A percentile compares a stretch with the other conserved stretches of the same genome.
These are phyloP conservation scores for Megathymus violae DNA, from an alignment of 1,140 invertebrate species.

Conservation along the genomic window DNA sequence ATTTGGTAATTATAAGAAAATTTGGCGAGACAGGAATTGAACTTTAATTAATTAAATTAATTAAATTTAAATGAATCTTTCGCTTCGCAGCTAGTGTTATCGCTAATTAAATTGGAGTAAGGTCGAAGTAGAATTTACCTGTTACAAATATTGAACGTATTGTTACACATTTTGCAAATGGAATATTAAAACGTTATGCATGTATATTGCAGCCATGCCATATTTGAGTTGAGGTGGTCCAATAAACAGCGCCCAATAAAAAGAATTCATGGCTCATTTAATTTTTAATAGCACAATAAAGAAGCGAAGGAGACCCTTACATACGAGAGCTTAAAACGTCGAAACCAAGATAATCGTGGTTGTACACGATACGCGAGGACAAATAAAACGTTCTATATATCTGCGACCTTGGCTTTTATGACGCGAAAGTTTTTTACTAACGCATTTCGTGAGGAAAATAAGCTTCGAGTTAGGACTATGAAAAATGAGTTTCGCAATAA, in stretches of 20 bases:
- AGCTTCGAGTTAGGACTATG: too few relatives aligned
- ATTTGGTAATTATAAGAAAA: too few relatives aligned
- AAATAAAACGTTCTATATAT: constrained; percentile 21
- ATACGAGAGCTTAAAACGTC: constrained; percentile 9
- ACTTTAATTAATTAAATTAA: too few relatives aligned
- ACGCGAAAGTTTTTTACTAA: too few relatives aligned
- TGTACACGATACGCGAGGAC: constrained; percentile 6
- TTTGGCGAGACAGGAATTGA: too few relatives aligned
- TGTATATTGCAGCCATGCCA: background rate
- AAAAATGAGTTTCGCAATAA: too few relatives aligned
- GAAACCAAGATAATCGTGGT: constrained; percentile 10
- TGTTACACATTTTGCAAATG: too few relatives aligned
- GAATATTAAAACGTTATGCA: background rate
- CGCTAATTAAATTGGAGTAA: too few relatives aligned
- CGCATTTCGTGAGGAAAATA: background rate
- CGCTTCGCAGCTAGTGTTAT: too few relatives aligned
- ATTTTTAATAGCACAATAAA: constrained; percentile 44
- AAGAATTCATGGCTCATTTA: constrained; percentile 39
- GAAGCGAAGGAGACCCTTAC: constrained; percentile 13
- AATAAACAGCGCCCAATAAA: constrained; percentile 23
- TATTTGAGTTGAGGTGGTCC: constrained; percentile 13
- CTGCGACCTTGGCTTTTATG: constrained; percentile 11
- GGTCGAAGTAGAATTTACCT: too few relatives aligned
- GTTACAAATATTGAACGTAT: too few relatives aligned
- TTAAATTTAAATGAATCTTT: too few relatives aligned